Conservation (phyloP, 2,113 vertebrate genomes). For the Cricetomys ansorgei region DNA sequence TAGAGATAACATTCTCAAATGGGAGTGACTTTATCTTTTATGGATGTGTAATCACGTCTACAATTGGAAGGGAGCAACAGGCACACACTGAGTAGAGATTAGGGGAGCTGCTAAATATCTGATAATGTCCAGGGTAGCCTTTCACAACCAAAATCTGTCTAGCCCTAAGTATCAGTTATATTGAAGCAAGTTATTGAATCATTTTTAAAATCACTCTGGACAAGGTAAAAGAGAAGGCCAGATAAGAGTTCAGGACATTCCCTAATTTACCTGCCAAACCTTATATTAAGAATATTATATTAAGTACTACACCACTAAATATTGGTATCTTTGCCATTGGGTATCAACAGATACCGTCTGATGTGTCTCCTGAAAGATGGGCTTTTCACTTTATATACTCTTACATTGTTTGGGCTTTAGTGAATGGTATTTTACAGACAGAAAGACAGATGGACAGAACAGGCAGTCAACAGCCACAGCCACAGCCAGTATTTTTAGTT, state of each 20-base stretch:
- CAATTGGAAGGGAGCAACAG: not conserved
- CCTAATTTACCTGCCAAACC: slow-evolving; percentile 23
- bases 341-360: not conserved
- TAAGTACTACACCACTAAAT: slow-evolving; percentile 10
- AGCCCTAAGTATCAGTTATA: not conserved
- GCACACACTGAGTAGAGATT: not conserved
- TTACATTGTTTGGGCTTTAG: slow-evolving; percentile 12
- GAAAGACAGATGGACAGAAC: not conserved
- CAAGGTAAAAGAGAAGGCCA: slow-evolving; percentile 5
- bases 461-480: not conserved
- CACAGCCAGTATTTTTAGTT: not conserved
- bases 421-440: slow-evolving; percentile 36
- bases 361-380: not conserved
- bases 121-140: not conserved
- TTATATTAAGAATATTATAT: not conserved
- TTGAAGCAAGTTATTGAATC: not conserved
- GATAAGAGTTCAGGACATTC: not conserved
- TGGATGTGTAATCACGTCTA: not conserved
- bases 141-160: not conserved
- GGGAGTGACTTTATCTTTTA: not conserved
- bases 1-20: slow-evolving; percentile 29
- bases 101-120: not conserved
- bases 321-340: not conserved
- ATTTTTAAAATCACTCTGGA: not conserved
- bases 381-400: slow-evolving; percentile 15